Evolutionary conservation across 2,113 vertebrate genomes (phyloP).

Genomic region (Chrysemys picta): DNA sequence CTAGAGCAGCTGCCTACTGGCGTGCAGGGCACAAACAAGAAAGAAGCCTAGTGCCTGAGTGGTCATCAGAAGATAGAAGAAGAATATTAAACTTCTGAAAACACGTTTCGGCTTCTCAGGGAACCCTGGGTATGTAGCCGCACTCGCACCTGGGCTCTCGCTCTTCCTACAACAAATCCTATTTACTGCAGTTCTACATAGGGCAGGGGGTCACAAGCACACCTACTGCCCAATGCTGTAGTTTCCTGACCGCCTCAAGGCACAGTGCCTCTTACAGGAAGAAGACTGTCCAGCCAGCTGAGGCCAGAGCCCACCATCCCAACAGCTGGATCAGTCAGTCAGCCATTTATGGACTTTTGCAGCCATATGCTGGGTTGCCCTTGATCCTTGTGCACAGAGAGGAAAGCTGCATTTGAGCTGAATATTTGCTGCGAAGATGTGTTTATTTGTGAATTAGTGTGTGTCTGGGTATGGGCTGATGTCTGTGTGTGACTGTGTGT

Average conservation of each 20-base stretch:
- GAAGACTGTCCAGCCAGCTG: neutral
- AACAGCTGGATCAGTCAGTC: neutral
- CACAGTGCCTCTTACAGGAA: neutral
- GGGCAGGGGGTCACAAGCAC: neutral
- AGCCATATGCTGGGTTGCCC: neutral
- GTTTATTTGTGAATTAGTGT: neutral
- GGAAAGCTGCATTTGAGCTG: neutral
- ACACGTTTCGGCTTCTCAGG: neutral
- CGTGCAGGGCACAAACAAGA: neutral
- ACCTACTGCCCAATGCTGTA: neutral
- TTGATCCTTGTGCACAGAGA: neutral
- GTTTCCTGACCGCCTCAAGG: neutral
- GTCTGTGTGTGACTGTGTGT: neutral
- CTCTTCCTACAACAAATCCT: neutral
- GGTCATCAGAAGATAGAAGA: neutral
- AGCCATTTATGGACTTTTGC: neutral
- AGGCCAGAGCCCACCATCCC: neutral
- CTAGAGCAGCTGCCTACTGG: neutral
- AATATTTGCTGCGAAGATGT: neutral
- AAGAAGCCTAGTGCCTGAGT: fast-evolving
- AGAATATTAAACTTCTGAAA: neutral
- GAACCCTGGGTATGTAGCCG: neutral
- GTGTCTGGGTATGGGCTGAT: fast-evolving
- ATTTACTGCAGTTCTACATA: neutral
- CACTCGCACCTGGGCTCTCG: neutral